These are phyloP conservation scores for Chloropsis hardwickii DNA, from an alignment of 2,113 vertebrate species.

Conservation along the genomic window DNA sequence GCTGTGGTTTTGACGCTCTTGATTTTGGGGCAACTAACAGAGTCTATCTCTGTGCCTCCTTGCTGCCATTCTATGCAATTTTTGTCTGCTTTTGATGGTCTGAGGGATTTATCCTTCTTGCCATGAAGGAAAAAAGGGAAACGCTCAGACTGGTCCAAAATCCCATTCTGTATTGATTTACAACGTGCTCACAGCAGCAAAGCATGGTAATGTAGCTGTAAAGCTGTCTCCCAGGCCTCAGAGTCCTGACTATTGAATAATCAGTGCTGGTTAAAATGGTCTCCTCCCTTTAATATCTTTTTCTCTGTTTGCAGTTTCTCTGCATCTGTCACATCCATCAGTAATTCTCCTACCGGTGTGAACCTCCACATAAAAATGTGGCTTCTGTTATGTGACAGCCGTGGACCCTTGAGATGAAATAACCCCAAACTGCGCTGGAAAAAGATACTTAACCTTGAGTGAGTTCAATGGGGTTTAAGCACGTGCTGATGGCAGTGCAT, in stretches of 20 bases:
- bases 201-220: background rate
- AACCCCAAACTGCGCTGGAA: background rate
- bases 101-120: background rate
- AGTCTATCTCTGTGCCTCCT: background rate
- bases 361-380: background rate
- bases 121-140: background rate
- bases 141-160: background rate
- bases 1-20: background rate
- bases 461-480: background rate
- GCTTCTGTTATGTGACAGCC: background rate
- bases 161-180: background rate
- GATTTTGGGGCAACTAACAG: background rate
- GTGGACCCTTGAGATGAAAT: background rate
- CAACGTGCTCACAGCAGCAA: background rate
- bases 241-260: background rate
- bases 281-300: background rate
- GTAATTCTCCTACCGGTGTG: background rate
- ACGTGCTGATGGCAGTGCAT: background rate
- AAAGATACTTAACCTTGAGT: background rate
- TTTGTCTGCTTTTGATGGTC: background rate
- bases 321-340: background rate
- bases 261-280: background rate
- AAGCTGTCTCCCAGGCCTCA: background rate
- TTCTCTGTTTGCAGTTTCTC: background rate
- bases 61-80: background rate